Base-by-base conservation (phyloP, 2,797 vertebrate species). In the Cyprinella venusta region DNA sequence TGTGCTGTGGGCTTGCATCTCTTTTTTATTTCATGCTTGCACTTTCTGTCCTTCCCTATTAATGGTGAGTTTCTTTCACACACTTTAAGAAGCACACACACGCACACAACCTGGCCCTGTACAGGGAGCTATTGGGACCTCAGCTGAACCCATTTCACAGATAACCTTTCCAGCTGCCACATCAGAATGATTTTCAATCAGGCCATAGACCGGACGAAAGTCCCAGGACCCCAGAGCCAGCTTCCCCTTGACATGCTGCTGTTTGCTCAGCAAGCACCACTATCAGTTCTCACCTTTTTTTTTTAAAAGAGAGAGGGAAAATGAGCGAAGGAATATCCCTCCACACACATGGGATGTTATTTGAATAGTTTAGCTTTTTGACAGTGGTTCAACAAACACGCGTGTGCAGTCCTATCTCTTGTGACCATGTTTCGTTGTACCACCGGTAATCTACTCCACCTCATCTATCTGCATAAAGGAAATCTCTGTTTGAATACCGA, bases 381-480 rank as follows among this genome's bases (percentile, higher is more conserved):
- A 65, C 45, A 33, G 52, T n/a, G 18, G 16, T 50, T 81, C 13
- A 61, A 45, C 63, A 70, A 75, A 76, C 71, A 75, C 24, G 9
- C 15, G 10, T 33, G 45, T 76, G 42, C 3, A 5, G 2, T 33
- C 50, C 24, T 19, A 7, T 48, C 12, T 56, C 8, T 3, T 64
- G 42, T 24, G 30, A 8, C 19, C n/a, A 8, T 19, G 26, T 68
- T 40, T 26, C 59, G 63, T 76, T 78, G 84, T 56, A 82, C 33
- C 70, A 80, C 77, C 82, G 65, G 83, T 86, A 89, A 90, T 87
- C 89, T 91, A 91, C 88, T 91, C 76, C 42, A 87, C 87, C 90
- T 90, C 90, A 89, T 92, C 91, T 90, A 85, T 86, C 83, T 85
- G 67, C 85, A 77, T 83, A 87, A 79, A 86, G 88, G 87, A 88